A percentile compares a stretch with the other conserved stretches of the same genome.
Evolutionary conservation across 2,113 vertebrate species (phyloP).

Genomic region (Amazona guildingii): DNA sequence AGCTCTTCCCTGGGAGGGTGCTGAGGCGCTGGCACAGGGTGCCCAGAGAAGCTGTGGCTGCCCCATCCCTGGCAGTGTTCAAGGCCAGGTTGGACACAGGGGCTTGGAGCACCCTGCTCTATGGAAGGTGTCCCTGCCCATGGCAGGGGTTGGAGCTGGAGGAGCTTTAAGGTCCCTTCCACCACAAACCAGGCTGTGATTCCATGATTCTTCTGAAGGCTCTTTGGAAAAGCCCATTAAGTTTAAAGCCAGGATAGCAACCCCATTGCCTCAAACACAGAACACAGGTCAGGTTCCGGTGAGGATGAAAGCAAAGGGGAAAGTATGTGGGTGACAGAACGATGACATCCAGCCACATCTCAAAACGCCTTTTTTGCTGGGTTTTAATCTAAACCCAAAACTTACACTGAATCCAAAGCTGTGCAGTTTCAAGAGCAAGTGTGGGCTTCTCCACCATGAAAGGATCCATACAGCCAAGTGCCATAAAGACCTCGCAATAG

Average conservation of each 20-base stretch:
- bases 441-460: background rate
- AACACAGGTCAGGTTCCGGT: background rate
- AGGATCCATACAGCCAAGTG: background rate
- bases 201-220: background rate
- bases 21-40: too few species aligned
- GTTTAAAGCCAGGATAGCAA: background rate
- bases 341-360: background rate
- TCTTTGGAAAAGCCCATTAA: background rate
- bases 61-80: too few species aligned
- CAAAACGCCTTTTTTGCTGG: background rate
- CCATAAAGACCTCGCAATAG: background rate
- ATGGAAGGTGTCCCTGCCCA: background rate
- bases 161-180: background rate
- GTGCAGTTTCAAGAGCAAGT: background rate
- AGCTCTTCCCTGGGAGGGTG: background rate
- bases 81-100: too few species aligned
- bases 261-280: background rate
- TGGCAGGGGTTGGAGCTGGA: background rate
- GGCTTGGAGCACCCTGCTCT: background rate
- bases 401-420: background rate
- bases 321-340: background rate
- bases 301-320: background rate
- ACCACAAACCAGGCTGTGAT: background rate
- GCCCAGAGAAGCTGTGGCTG: too few species aligned
- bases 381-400: background rate